Base-by-base conservation (phyloP, 1,140 invertebrate genomes). In the Drosophila asahinai region DNA sequence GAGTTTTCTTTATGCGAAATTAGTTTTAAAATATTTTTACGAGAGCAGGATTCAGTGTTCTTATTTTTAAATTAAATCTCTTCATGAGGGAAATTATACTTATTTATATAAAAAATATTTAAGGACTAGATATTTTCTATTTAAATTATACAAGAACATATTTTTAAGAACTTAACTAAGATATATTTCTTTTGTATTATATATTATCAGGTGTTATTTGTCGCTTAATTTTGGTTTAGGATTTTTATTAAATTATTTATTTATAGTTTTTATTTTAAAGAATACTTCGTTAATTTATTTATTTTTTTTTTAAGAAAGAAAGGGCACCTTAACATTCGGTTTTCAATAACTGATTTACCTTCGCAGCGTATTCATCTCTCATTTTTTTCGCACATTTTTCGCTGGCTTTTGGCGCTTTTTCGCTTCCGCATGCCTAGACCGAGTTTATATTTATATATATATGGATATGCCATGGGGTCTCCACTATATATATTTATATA, bases 391-490 rank as follows among this genome's bases (percentile, higher is more conserved):
- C 67, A 65, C 84, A 89, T 86, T 83, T 89, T 89, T 73, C 55
- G 62, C 83, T 87, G 64, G 76, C 84, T 83, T 89, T 89, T 70
- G 78, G 81, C 70, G 84, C 86, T 81, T 81, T 67, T 90, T 81
- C 70, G 68, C 86, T 90, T 90, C 86, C 86, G 86, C 86, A 90
- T 90, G 68, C 86, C 86, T 66, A 49, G 22, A 43, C 55, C 51
- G 40, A 71, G 63, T 48, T 51, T 67, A 52, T 62, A 62, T 30
- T 30, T 25, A 51, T 36, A 62, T 49, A 68, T 49, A 51, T 49
- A 11, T 67, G 33, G 5, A 57, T 40, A 15, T 40, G 17, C 4
- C n/a, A 12, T 4, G 40, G n/a, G 7, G n/a, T 30, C 27, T 30
- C 27, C 12, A 30, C 15, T 36, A 42, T 62, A 22, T 71, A 38